A percentile compares a stretch with the other conserved stretches of the same genome.
Evolutionary conservation across 2,888 invertebrate species (phyloP).

Genomic region (Lithophane ornitopus): DNA sequence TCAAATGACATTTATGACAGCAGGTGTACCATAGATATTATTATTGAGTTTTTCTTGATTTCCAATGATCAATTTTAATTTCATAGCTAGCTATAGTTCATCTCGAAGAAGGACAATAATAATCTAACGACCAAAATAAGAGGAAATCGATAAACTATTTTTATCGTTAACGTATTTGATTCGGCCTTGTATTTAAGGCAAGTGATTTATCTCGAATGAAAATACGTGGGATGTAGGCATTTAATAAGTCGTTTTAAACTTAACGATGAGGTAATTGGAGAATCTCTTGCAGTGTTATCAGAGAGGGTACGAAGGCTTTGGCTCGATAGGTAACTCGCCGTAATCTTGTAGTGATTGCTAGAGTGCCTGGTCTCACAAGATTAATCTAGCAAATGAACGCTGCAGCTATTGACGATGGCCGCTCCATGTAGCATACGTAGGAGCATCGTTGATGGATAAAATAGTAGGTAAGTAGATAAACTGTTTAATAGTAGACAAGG

Average conservation of each 20-base stretch:
- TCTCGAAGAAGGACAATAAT: slow-evolving; percentile 10
- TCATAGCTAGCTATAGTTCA: background rate
- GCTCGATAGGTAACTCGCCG: slow-evolving; percentile 1
- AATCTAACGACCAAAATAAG: background rate
- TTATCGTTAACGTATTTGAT: slow-evolving; percentile 1
- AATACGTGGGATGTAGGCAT: background rate
- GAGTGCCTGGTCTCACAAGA: slow-evolving; percentile 31
- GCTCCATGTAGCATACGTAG: slow-evolving; percentile 13
- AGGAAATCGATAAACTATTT: slow-evolving; percentile 20
- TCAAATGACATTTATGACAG: slow-evolving; percentile 21
- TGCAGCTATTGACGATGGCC: slow-evolving; percentile 34
- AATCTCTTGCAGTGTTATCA: background rate
- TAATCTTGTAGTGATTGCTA: slow-evolving; percentile 28
- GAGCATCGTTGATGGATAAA: slow-evolving; percentile 3
- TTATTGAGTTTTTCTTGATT: background rate
- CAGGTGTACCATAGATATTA: background rate
- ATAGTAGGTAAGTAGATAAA: no score
- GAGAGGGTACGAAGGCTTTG: slow-evolving; percentile 2
- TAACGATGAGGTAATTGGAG: background rate
- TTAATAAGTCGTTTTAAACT: background rate
- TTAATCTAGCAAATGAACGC: slow-evolving; percentile 49
- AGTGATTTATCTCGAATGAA: background rate
- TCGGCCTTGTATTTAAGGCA: background rate
- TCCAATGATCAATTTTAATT: background rate
- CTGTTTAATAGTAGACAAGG: slow-evolving; percentile 6